A percentile compares a stretch with the other conserved stretches of the same genome.
Conservation (phyloP, 2,113 vertebrate species). For the Chaetops frenatus region DNA sequence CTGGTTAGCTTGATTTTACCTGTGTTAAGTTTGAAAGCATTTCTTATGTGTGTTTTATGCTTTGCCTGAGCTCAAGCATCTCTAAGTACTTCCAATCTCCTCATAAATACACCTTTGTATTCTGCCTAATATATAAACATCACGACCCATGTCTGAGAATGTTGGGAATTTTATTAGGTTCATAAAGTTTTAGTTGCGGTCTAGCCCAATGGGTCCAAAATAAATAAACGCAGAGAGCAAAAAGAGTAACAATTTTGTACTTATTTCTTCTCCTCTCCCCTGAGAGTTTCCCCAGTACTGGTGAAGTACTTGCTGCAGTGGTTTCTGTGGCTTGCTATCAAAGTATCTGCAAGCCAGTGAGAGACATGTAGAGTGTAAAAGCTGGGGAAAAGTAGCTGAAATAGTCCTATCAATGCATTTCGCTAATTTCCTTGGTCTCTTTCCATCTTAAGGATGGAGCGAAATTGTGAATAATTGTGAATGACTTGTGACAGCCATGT, state of each 20-base stretch:
- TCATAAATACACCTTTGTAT: slow-evolving; percentile 77
- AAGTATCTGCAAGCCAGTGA: background rate
- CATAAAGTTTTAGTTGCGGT: slow-evolving; percentile 77
- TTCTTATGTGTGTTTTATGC: background rate
- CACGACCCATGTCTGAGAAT: slow-evolving; percentile 77
- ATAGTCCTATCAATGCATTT: background rate
- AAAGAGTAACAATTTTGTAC: slow-evolving; percentile 64
- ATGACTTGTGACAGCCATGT: background rate
- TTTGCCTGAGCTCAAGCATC: slow-evolving; percentile 24
- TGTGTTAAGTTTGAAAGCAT: background rate
- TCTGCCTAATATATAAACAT: slow-evolving; percentile 68
- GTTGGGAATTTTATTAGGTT: slow-evolving; percentile 80
- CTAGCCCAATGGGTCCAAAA: slow-evolving; percentile 68
- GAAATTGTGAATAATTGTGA: background rate
- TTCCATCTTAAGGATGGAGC: background rate
- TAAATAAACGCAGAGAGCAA: slow-evolving; percentile 73
- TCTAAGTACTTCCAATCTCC: slow-evolving; percentile 46
- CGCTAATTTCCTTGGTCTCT: background rate
- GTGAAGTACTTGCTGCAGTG: slow-evolving; percentile 32
- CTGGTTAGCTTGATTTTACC: background rate
- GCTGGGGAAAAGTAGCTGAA: background rate
- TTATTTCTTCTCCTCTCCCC: slow-evolving; percentile 9
- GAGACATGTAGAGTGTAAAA: background rate
- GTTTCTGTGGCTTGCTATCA: slow-evolving; percentile 30
- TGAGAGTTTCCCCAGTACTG: background rate